Evolutionary conservation across 2,113 vertebrate species (phyloP).

Genomic region (Falco punctatus): DNA sequence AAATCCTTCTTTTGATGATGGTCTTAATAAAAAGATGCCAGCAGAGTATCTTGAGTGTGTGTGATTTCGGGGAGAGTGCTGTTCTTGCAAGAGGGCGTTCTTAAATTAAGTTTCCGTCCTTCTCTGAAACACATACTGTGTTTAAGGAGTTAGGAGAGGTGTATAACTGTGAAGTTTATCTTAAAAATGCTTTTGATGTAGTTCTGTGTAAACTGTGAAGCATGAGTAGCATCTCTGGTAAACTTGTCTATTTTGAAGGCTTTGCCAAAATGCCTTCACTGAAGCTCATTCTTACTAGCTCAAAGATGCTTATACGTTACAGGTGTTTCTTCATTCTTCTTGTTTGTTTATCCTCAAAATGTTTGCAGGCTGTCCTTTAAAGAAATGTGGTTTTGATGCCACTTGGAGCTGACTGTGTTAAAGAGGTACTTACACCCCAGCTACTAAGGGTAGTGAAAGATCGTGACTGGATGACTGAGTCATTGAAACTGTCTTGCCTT

Average conservation of each 20-base stretch:
- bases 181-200: not conserved
- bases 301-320: not conserved
- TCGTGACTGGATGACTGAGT: not conserved
- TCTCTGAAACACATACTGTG: not conserved
- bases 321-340: not conserved
- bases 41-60: no score
- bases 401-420: not conserved
- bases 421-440: not conserved
- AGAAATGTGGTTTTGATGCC: not conserved
- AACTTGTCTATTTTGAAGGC: not conserved
- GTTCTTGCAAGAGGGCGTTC: not conserved
- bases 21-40: not conserved
- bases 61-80: rapidly evolving
- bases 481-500: not conserved
- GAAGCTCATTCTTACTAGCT: not conserved
- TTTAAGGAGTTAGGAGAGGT: not conserved
- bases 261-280: not conserved
- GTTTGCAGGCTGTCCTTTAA: not conserved
- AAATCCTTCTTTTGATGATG: not conserved
- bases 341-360: not conserved
- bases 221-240: rapidly evolving
- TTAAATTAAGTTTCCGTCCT: not conserved
- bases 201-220: not conserved
- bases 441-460: not conserved
- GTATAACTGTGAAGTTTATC: not conserved